Evolutionary conservation across 2,888 invertebrate genomes (phyloP).

Genomic region (Labia minor): DNA sequence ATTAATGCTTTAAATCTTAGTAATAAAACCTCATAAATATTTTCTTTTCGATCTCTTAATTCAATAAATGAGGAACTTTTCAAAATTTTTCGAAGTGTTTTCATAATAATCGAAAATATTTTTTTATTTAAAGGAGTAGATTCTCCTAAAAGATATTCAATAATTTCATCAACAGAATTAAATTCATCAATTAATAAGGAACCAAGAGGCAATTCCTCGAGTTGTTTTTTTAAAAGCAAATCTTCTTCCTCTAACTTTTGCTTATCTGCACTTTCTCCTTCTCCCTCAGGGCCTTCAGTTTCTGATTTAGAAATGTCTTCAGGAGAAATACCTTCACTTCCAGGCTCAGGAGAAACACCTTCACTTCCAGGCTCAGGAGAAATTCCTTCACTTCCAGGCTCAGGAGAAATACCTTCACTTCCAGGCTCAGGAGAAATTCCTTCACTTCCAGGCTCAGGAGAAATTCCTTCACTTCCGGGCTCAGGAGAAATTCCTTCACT

Average conservation of each 20-base stretch:
- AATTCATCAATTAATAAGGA: not conserved
- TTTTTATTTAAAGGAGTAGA: not conserved
- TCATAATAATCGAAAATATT: not conserved
- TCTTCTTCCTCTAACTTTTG: not conserved
- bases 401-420: not conserved
- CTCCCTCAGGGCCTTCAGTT: not conserved
- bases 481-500: not conserved
- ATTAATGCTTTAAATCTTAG: not conserved
- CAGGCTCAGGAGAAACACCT: not conserved
- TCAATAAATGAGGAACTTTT: not conserved
- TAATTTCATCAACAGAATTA: constrained; percentile 1
- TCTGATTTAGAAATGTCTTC: constrained; percentile 1
- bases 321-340: not conserved
- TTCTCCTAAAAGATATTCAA: not conserved
- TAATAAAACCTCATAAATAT: not conserved
- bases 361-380: not conserved
- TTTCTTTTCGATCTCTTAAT: not conserved
- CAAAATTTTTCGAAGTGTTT: not conserved
- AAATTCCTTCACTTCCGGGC: not conserved
- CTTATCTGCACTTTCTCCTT: not conserved
- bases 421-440: not conserved
- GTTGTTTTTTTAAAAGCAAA: not conserved
- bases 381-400: not conserved
- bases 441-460: not conserved
- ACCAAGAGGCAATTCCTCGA: not conserved